These are phyloP conservation scores for Penaeus vannamei DNA, from an alignment of 1,140 invertebrate species.

Conservation along the genomic window DNA sequence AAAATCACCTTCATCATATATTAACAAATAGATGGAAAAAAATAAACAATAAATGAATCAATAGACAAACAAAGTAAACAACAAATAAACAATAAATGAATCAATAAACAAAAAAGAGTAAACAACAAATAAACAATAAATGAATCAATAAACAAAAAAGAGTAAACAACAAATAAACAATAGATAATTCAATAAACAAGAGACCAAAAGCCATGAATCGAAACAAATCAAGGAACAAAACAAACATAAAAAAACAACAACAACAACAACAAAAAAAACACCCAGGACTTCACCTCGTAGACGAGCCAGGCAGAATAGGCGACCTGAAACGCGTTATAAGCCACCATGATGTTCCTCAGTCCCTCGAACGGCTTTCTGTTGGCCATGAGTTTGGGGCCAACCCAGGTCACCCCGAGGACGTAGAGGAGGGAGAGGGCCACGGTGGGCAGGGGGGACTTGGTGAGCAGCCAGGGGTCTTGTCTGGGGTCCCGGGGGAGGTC, in stretches of 20 bases:
- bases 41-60: too few species aligned
- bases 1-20: too few species aligned
- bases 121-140: too few species aligned
- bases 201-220: background rate
- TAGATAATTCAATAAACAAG: too few species aligned
- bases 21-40: too few species aligned
- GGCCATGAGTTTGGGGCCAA: slow-evolving; percentile 89
- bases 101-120: too few species aligned
- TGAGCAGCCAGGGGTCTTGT: slow-evolving; percentile 89
- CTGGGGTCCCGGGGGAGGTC: slow-evolving; percentile 79
- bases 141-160: too few species aligned
- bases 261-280: background rate
- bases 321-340: slow-evolving; percentile 89
- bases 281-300: slow-evolving; percentile 78
- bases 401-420: slow-evolving; percentile 85
- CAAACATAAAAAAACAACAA: background rate
- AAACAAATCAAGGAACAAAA: background rate
- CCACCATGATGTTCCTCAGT: slow-evolving; percentile 82
- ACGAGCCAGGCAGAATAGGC: slow-evolving; percentile 86
- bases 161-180: too few species aligned
- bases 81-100: too few species aligned
- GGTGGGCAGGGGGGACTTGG: slow-evolving; percentile 90
- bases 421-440: slow-evolving; percentile 87
- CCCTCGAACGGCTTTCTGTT: slow-evolving; percentile 84
- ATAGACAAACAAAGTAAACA: too few species aligned